Conservation (phyloP, 1,140 invertebrate genomes). For the Euborellia annulipes region DNA sequence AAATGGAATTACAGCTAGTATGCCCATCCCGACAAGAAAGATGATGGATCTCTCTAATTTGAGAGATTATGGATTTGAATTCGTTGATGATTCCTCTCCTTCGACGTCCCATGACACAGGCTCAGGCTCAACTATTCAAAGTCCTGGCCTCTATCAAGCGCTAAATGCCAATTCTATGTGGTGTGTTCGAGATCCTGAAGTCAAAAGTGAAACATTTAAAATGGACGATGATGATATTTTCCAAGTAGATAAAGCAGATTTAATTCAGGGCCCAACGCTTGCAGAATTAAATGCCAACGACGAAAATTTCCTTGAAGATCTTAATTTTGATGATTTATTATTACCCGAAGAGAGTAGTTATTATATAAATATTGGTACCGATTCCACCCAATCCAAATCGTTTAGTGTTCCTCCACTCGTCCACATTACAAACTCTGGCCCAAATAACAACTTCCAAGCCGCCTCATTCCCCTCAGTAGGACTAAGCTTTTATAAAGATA, state of each 20-base stretch:
- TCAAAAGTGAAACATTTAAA: conserved; percentile 42
- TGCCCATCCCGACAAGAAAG: conserved; percentile 13
- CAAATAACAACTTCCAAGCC: conserved; percentile 11
- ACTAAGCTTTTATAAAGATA: conserved; percentile 22
- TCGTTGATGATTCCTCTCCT: conserved; percentile 10
- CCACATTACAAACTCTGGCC: conserved; percentile 9
- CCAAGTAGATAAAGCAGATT: conserved; percentile 73
- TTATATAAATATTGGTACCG: conserved; percentile 15
- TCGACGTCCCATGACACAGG: background rate
- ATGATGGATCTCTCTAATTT: conserved; percentile 25
- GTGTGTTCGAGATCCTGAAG: conserved; percentile 26
- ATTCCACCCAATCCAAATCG: conserved; percentile 7
- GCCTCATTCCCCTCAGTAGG: conserved; percentile 23
- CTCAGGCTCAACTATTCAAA: background rate
- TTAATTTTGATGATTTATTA: conserved; percentile 71
- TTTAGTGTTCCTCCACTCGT: conserved; percentile 7
- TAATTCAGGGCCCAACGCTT: conserved; percentile 65
- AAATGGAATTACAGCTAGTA: conserved; percentile 11
- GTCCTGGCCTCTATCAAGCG: conserved; percentile 27
- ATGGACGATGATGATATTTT: conserved; percentile 81
- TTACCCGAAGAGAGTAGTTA: conserved; percentile 47
- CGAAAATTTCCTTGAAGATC: conserved; percentile 59
- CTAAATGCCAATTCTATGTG: conserved; percentile 28
- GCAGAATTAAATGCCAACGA: conserved; percentile 76
- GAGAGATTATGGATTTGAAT: conserved; percentile 32